Conservation (phyloP, 2,113 vertebrate species). For the Nycticebus coucang region DNA sequence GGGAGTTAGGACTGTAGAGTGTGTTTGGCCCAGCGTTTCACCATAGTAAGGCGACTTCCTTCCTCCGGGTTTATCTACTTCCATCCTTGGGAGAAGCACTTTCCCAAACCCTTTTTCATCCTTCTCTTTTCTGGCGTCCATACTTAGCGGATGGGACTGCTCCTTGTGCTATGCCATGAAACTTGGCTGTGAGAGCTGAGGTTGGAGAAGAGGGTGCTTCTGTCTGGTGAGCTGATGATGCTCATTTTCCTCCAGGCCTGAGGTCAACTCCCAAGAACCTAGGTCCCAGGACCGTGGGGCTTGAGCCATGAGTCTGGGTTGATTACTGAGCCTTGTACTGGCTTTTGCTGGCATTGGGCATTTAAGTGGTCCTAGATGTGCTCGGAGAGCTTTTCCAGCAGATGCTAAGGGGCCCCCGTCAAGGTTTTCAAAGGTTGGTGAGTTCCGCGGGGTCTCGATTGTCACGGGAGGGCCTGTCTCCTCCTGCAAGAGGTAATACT, state of each 20-base stretch:
- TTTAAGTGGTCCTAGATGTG: not conserved
- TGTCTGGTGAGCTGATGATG: too few relatives aligned
- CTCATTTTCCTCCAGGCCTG: too few relatives aligned
- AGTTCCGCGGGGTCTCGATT: not conserved
- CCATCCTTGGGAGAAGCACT: not conserved
- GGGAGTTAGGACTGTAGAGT: not conserved
- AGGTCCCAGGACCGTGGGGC: too few relatives aligned
- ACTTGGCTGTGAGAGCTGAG: too few relatives aligned
- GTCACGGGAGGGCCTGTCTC: too few relatives aligned
- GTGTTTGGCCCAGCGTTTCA: not conserved
- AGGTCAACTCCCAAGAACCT: too few relatives aligned
- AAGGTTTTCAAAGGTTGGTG: not conserved
- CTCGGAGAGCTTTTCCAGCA: not conserved
- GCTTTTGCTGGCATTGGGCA: not conserved
- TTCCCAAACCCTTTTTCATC: not conserved
- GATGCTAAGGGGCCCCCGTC: not conserved
- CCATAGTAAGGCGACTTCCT: not conserved
- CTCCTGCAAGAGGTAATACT: not conserved
- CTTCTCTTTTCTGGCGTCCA: not conserved
- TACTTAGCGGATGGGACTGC: not conserved
- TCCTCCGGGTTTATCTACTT: not conserved
- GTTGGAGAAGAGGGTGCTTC: not conserved
- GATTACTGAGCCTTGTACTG: not conserved
- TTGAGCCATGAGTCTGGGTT: not conserved
- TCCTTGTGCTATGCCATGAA: not conserved